Evolutionary conservation across 2,797 vertebrate genomes (phyloP), one percentile per base, ranked within the genome.

Genomic region (Hippopotamyrus pictus): DNA sequence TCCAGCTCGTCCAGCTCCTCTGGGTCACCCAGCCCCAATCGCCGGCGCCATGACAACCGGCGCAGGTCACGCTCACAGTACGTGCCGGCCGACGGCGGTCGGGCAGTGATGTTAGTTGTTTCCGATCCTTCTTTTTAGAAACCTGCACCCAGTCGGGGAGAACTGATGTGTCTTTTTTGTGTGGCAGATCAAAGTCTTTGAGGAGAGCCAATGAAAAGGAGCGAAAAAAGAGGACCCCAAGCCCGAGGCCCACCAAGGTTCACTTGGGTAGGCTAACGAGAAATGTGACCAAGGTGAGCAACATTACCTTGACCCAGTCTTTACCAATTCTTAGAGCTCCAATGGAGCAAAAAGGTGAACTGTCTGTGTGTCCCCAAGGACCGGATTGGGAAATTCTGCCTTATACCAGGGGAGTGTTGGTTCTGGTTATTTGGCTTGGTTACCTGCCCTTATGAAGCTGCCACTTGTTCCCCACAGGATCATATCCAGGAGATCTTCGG

Each of bases 1-100:
- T 99, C 98, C 50, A 99, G 98, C 73, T 99, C 98, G 1, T 99
- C 98, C 90, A 98, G 97, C 90, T 98, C 98, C 17, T 98, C 98
- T 0, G 98, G 97, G 11, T 99, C 98, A 7, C 98, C 98, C 0
- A 99, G 97, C 88, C 98, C 98, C 0, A 97, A 97, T 88, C 96
- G 98, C 3, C 96, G 98, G 69, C 96, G 98, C 25, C 98, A 99
- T 0, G 98, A 99, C 94, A 99, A 99, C 94, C 96, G 98, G 48
- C 95, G 98, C 1, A 97, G 98, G 0, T 99, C 98, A 0, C 97
- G 97, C 59, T 99, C 98, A 86, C 97, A 97, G 98, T 98, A 91
- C 93, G 96, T 91, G 17, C 19, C 1, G 3, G 69, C 11, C 19
- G 14, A 19, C 3, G 44, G 69, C 2, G 17, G 48, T 51, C 3